Evolutionary conservation across 2,888 invertebrate species (phyloP).

Genomic region (Thecocarcelia acutangulata): DNA sequence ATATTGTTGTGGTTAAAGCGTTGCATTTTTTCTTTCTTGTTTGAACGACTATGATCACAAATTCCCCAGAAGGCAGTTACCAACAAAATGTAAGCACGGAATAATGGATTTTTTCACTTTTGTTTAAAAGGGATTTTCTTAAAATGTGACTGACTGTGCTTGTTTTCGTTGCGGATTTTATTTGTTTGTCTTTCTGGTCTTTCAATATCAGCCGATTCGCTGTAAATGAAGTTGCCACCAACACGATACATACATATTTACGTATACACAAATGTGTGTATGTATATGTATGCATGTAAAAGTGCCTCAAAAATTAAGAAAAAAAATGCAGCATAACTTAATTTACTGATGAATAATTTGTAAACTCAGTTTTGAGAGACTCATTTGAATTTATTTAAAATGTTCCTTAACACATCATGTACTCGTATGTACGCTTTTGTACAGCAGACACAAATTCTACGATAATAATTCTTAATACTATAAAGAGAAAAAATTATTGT

Average conservation of each 20-base stretch:
- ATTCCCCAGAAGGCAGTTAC: slow-evolving; percentile 50
- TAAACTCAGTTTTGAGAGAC: too few relatives aligned
- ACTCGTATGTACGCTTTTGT: too few relatives aligned
- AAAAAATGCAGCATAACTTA: too few relatives aligned
- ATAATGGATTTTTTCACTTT: slow-evolving; percentile 57
- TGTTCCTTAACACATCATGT: too few relatives aligned
- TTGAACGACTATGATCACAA: slow-evolving; percentile 39
- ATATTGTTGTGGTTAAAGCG: slow-evolving; percentile 58
- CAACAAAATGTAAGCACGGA: slow-evolving; percentile 43
- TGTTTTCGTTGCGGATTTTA: slow-evolving; percentile 38
- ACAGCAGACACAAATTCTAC: too few relatives aligned
- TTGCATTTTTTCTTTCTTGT: slow-evolving; percentile 1
- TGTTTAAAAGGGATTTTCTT: slow-evolving; percentile 59
- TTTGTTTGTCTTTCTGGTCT: slow-evolving; percentile 46
- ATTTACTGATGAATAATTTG: too few relatives aligned
- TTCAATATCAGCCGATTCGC: slow-evolving; percentile 36
- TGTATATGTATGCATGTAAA: too few relatives aligned
- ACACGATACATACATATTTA: slow-evolving; percentile 9
- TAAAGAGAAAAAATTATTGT: too few relatives aligned
- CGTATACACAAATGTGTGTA: background rate
- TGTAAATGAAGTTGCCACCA: slow-evolving; percentile 20
- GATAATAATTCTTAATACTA: too few relatives aligned
- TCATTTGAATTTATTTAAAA: too few relatives aligned
- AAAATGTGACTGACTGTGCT: slow-evolving; percentile 36
- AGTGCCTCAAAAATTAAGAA: too few relatives aligned